Percentiles rank a stretch among this genome's conserved stretches.
Evolutionary conservation across 2,888 invertebrate genomes (phyloP).

Genomic region (Andrena bicolor): DNA sequence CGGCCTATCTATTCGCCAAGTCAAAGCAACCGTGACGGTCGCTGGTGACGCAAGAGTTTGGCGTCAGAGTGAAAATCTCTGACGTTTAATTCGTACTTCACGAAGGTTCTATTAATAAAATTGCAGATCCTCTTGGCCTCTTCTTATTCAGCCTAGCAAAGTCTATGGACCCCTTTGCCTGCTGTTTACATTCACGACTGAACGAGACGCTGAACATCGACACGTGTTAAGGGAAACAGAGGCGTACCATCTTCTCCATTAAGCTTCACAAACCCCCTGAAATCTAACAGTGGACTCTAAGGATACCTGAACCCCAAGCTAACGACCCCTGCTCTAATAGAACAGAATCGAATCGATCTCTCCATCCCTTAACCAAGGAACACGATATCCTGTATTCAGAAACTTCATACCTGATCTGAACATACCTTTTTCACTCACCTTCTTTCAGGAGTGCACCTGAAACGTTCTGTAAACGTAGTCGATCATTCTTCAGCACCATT

Average conservation of each 20-base stretch:
- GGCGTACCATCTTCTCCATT: no score
- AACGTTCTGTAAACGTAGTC: conserved; percentile 62
- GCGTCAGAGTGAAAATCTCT: conserved; percentile 24
- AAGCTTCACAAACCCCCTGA: no score
- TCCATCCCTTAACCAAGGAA: no score
- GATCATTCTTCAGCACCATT: conserved; percentile 60
- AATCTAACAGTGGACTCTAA: no score
- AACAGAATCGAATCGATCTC: no score
- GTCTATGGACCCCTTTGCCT: no score
- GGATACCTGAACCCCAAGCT: no score
- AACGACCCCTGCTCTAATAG: no score
- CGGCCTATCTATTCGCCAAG: not conserved
- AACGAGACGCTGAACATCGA: no score
- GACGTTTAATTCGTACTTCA: conserved; percentile 17
- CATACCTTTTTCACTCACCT: conserved; percentile 57
- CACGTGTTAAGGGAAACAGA: no score
- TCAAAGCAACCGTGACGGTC: not conserved
- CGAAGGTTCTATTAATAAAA: conserved; percentile 18
- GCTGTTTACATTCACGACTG: no score
- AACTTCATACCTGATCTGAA: not conserved
- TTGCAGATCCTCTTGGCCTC: not conserved
- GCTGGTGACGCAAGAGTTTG: conserved; percentile 3
- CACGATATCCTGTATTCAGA: not conserved
- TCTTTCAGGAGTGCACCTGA: conserved; percentile 69
- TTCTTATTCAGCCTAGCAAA: no score